Percentiles rank a stretch among this genome's conserved stretches.
phyloP scores from a whole-genome alignment of 2,797 vertebrate species.

The Parambassis ranga region DNA sequence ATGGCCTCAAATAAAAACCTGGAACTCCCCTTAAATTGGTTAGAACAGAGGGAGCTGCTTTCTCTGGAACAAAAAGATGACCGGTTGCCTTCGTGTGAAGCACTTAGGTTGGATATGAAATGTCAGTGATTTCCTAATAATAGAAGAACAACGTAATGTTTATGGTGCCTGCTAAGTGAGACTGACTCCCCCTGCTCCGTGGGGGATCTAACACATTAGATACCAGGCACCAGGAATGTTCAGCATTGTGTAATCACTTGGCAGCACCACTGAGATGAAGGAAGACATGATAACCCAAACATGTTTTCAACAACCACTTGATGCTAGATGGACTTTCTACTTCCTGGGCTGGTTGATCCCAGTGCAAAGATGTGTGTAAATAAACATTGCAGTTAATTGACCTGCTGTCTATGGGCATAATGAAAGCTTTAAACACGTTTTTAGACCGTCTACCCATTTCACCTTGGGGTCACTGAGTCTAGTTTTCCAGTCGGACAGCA shows the following conservation, averaged over 20 bases:
- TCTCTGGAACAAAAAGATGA: too few relatives aligned
- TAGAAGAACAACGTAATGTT: slow-evolving; percentile 39
- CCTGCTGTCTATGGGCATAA: slow-evolving; percentile 5
- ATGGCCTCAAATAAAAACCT: too few relatives aligned
- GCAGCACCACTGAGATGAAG: slow-evolving; percentile 36
- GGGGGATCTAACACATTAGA: slow-evolving; percentile 66
- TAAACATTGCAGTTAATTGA: background rate
- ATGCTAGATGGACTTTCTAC: slow-evolving; percentile 8
- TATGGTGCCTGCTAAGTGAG: slow-evolving; percentile 37
- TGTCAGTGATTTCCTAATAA: slow-evolving; percentile 50
- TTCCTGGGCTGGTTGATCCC: slow-evolving; percentile 4
- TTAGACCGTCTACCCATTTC: background rate
- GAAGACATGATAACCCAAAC: slow-evolving; percentile 53
- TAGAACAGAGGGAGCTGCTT: too few relatives aligned
- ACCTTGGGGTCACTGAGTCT: slow-evolving; percentile 24
- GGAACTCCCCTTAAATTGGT: too few relatives aligned
- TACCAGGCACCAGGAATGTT: slow-evolving; percentile 77
- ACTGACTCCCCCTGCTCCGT: slow-evolving; percentile 60
- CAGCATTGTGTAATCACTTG: slow-evolving; percentile 63
- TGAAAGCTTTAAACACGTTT: slow-evolving; percentile 19
- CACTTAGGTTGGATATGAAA: slow-evolving; percentile 34
- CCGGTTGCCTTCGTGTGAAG: too few relatives aligned
- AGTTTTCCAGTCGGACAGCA: slow-evolving; percentile 35
- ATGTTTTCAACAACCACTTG: slow-evolving; percentile 30
- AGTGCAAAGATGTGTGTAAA: background rate